Percentiles rank a stretch among this genome's conserved stretches.
Conservation (phyloP, 2,888 invertebrate genomes). For the Plagodis pulveraria region DNA sequence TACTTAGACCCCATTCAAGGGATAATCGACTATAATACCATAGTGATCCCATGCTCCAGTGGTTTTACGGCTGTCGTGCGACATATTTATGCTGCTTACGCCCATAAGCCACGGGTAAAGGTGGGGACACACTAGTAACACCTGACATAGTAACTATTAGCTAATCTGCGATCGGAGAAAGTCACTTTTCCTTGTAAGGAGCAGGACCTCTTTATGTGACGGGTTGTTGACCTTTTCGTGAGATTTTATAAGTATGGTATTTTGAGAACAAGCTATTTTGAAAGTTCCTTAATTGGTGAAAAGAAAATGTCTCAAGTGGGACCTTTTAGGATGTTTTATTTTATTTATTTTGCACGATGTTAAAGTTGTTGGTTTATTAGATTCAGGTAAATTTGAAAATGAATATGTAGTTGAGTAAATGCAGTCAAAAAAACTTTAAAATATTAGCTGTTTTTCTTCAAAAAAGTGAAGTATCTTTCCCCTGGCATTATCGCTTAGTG, state of each 20-base stretch:
- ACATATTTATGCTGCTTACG: constrained; percentile 59
- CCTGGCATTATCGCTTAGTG: too few species aligned
- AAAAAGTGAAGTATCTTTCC: too few species aligned
- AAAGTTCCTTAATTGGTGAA: neutral
- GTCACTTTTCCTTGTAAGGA: constrained; percentile 8
- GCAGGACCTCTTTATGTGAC: constrained; percentile 1
- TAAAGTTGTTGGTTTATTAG: too few species aligned
- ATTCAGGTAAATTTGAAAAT: too few species aligned
- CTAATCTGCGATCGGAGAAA: constrained; percentile 6
- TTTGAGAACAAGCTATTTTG: neutral
- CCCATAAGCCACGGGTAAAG: constrained; percentile 32
- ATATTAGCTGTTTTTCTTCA: too few species aligned
- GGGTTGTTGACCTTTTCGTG: too few species aligned
- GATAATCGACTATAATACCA: constrained; percentile 67
- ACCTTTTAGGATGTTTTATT: too few species aligned
- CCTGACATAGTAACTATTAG: too few species aligned
- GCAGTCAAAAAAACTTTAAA: too few species aligned
- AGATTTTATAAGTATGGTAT: neutral
- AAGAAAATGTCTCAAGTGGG: too few species aligned
- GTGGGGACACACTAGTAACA: constrained; percentile 15
- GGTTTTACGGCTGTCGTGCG: constrained; percentile 65
- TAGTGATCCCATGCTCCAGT: constrained; percentile 55
- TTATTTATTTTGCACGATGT: too few species aligned
- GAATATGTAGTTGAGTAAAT: too few species aligned
- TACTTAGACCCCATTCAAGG: constrained; percentile 39